phyloP scores from a whole-genome alignment of 2,888 invertebrate species.

The Tachystola acroxantha region DNA sequence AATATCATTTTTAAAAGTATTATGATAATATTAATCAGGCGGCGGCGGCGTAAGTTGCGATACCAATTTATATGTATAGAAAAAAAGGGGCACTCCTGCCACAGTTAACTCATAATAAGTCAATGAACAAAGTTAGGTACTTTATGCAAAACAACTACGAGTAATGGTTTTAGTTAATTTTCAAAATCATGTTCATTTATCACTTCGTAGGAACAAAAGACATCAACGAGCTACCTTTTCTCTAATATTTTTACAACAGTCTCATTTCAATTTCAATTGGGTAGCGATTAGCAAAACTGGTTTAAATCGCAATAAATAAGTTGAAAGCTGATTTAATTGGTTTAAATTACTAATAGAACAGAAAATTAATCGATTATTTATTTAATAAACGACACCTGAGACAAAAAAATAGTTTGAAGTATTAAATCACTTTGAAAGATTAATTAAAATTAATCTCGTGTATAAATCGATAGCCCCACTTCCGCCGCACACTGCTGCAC shows the following conservation, averaged over 20 bases:
- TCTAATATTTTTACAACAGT: background rate
- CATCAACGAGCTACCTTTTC: conserved; percentile 5
- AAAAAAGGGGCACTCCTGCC: no score
- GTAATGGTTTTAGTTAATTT: no score
- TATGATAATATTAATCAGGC: no score
- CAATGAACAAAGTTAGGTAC: no score
- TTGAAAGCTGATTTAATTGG: conserved; percentile 1
- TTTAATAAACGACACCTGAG: background rate
- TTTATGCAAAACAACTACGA: no score
- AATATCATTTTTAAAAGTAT: no score
- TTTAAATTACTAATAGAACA: background rate
- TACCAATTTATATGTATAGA: no score
- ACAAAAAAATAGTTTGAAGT: background rate
- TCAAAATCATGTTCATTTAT: no score
- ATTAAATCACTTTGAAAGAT: conserved; percentile 9
- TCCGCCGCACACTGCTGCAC: conserved; percentile 47
- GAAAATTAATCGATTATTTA: conserved; percentile 3
- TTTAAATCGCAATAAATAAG: background rate
- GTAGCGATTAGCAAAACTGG: background rate
- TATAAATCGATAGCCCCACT: conserved; percentile 38
- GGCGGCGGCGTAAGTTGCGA: no score
- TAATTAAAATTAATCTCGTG: conserved; percentile 31
- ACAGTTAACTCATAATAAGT: no score
- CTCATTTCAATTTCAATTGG: background rate
- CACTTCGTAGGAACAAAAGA: conserved; percentile 6